phyloP scores from a whole-genome alignment of 2,113 vertebrate genomes.

The Pelusios castaneus region DNA sequence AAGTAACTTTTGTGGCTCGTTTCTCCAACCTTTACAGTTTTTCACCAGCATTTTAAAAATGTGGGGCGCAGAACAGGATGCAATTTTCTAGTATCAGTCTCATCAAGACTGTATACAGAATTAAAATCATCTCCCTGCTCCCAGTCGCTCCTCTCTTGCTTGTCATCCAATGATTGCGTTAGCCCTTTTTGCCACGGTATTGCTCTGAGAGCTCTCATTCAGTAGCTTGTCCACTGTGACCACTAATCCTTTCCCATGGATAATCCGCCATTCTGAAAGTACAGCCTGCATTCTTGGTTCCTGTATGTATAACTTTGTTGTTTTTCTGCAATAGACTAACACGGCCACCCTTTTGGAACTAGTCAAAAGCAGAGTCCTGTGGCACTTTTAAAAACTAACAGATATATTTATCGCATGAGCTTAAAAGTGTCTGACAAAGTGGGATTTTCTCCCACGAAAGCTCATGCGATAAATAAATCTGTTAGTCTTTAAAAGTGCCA shows the following conservation, averaged over 20 bases:
- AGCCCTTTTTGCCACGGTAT: background rate
- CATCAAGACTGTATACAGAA: background rate
- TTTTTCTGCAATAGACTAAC: too few species aligned
- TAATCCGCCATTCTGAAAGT: background rate
- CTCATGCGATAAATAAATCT: too few species aligned
- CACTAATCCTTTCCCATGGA: background rate
- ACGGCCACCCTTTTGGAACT: too few species aligned
- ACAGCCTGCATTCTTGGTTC: background rate
- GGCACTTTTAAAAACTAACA: too few species aligned
- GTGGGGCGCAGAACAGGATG: rapidly evolving
- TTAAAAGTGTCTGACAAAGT: too few species aligned
- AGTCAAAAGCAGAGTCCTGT: too few species aligned
- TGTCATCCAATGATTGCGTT: background rate
- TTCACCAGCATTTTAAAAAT: background rate
- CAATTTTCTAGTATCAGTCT: background rate
- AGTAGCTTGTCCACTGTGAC: background rate
- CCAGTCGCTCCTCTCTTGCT: background rate
- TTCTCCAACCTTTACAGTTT: background rate
- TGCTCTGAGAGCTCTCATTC: rapidly evolving
- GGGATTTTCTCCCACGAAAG: too few species aligned
- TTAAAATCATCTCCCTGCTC: background rate
- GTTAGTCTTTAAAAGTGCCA: too few species aligned
- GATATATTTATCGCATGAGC: too few species aligned
- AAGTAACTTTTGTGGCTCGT: background rate
- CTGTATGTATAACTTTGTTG: background rate